These are phyloP conservation scores for Metopolophium dirhodum DNA, from an alignment of 1,140 invertebrate genomes.

Conservation along the genomic window DNA sequence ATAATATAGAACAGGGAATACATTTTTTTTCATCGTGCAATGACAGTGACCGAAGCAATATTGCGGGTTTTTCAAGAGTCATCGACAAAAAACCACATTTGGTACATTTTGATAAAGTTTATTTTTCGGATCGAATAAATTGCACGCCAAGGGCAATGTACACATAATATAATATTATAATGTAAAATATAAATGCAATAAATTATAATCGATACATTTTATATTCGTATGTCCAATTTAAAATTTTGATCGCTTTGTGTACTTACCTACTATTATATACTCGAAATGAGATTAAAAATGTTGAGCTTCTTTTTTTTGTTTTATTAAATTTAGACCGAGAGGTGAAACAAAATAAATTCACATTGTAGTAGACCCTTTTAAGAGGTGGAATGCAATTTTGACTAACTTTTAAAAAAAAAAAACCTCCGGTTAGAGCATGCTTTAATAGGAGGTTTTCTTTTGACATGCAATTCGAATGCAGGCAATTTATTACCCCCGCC, in stretches of 20 bases:
- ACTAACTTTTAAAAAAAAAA: not conserved
- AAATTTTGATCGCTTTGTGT: too few relatives aligned
- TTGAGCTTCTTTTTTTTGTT: not conserved
- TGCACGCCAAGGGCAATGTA: not conserved
- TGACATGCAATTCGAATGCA: not conserved
- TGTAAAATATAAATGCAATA: too few relatives aligned
- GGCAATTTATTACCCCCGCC: not conserved
- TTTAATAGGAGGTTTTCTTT: not conserved
- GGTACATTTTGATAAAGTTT: not conserved
- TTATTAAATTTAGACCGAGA: not conserved
- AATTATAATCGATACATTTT: too few relatives aligned
- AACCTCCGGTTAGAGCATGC: too few relatives aligned
- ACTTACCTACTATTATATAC: not conserved
- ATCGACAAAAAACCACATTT: not conserved
- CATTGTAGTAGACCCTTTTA: not conserved
- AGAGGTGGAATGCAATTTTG: not conserved
- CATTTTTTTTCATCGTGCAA: not conserved
- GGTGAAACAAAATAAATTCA: not conserved
- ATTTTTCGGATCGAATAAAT: not conserved
- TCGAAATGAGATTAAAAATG: not conserved
- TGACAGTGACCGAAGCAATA: not conserved
- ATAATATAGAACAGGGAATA: not conserved
- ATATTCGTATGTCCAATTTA: not conserved
- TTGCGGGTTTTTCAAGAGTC: not conserved
- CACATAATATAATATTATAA: not conserved